Base-by-base conservation (phyloP, 2,797 vertebrate genomes). In the Melanotaenia parkinsoni region DNA sequence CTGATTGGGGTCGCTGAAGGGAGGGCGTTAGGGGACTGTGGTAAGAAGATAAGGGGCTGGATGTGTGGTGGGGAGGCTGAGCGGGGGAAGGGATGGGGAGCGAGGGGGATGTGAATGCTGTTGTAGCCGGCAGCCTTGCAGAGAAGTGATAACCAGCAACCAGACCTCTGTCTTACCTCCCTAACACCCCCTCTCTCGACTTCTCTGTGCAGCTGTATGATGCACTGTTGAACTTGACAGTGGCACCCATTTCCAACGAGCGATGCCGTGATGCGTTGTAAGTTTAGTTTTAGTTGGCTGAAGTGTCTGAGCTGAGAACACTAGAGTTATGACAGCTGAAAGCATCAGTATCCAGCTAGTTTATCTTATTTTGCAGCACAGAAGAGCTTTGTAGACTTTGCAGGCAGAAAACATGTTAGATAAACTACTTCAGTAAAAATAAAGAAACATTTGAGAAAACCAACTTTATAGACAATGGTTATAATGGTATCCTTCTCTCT, bases 21-120 rank as follows among this genome's bases (percentile, higher is more conserved):
- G 88, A 90, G 75, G 85, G 90, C 89, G 91, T 88, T 85, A 81
- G 88, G 90, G 91, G 87, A 81, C 89, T 92, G 92, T 14, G 74
- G 80, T 81, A 74, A 58, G 74, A 84, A 93, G 92, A 92, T 92
- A 93, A 92, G 90, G 80, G 80, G 69, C 75, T 89, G 86, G 82
- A 82, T 90, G 89, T 74, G 72, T 78, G 75, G 83, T 85, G 85
- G 54, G 83, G 80, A 82, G 81, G 79, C 81, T 77, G 71, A 71
- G 66, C 56, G 65, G 72, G 66, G 69, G 74, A 63, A 63, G 67
- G 63, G 66, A 30, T 11, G 63, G 43, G 63, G 61, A 47, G 32
- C 35, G 57, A 38, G 74, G 73, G 79, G 76, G 63, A 51, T 81
- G 67, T 10, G 40, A 63, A 73, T 84, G 81, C 78, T 85, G 86